Conservation (phyloP, 2,888 invertebrate species). For the Lepidocyrtinus sp. region DNA sequence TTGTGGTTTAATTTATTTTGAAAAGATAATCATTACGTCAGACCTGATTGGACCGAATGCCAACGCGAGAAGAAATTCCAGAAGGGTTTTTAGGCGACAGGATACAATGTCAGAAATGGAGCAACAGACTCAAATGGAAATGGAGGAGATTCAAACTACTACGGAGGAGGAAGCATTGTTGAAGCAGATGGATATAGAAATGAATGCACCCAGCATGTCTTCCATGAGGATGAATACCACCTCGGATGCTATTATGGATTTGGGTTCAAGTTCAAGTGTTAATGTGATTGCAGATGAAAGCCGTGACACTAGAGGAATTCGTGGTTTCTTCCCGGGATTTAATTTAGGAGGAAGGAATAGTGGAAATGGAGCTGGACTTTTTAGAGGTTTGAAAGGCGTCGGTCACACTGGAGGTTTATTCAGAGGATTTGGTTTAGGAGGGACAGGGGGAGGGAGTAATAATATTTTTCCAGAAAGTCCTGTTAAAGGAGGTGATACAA, state of each 20-base stretch:
- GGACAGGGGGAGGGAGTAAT: background rate
- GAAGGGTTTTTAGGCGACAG: background rate
- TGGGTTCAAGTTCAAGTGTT: background rate
- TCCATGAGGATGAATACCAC: background rate
- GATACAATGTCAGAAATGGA: background rate
- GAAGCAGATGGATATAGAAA: background rate
- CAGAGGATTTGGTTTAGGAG: constrained; percentile 5
- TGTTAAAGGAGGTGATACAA: background rate
- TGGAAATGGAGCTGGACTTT: background rate
- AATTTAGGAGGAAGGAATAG: background rate
- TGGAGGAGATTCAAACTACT: background rate
- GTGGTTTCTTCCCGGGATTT: background rate
- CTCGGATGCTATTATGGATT: background rate
- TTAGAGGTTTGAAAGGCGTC: background rate
- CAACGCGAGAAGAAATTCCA: background rate
- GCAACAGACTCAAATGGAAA: too few species aligned
- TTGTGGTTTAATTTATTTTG: background rate
- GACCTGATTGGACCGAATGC: background rate
- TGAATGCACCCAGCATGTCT: background rate
- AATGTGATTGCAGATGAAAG: background rate
- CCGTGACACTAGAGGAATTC: background rate
- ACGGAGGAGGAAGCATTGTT: background rate
- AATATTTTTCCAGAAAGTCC: constrained; percentile 3
- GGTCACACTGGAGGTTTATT: constrained; percentile 22
- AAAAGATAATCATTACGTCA: background rate